Evolutionary conservation across 2,113 vertebrate genomes (phyloP), one percentile per base, ranked within the genome.

Genomic region (Chrysochloris asiatica): DNA sequence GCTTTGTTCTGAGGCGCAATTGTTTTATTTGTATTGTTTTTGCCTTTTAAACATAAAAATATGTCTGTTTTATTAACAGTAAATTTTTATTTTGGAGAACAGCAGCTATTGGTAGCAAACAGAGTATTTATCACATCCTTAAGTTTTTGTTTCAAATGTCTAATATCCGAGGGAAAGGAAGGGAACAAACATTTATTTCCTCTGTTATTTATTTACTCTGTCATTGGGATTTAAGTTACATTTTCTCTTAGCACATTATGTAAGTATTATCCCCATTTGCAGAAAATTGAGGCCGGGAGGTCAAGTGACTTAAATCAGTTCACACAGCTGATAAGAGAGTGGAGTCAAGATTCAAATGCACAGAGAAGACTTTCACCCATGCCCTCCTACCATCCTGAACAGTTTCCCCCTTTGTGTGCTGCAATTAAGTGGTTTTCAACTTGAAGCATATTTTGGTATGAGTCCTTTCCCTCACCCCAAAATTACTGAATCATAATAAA

Each of bases 41-140:
- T 89, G 33, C 22, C 81, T 63, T 93, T 69, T 43, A 91, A 89
- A 28, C 19, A 69, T 17, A 67, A 7, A 43, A 91, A 61, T 47
- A 16, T 56, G 4, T 63, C 33, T 41, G 1, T 41, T 71, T 43
- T 75, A 26, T 56, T 76, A 77, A 21, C 12, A 47, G 33, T 73
- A 87, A 63, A 4, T 83, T 91, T 91, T 87, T 50, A 85, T 52
- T 63, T 45, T 81, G 65, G 45, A 87, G 59, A 91, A 77, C n/a
- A 76, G 45, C 4, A 80, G 36, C 22, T 59, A 13, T 61, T 38
- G 59, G 17, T 67, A 56, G 76, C 59, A 48, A 81, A 77, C 11
- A 41, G 71, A 79, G 22, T 12, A 54, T 16, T 24, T 28, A 24
- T 14, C 14, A 36, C 16, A 30, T n/a, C 26, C 71, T 61, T 69